Base-by-base conservation (phyloP, 1,140 invertebrate genomes). In the Macrostomum lignano region DNA sequence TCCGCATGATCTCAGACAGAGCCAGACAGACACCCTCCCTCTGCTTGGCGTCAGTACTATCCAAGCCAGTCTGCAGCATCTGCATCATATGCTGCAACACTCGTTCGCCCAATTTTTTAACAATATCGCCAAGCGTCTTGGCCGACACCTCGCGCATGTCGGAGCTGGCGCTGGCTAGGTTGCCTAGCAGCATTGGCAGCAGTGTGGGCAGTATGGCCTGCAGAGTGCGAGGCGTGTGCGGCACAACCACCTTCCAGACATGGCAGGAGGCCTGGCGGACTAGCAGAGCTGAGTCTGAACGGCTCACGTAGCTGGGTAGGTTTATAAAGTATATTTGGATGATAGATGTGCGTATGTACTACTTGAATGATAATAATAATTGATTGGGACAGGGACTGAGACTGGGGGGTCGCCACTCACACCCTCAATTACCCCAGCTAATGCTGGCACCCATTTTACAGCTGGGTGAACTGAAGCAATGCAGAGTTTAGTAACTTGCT, bases 21-120 rank as follows among this genome's bases (percentile, higher is more conserved):
- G 86, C 86, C 51, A 94, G 91, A 53, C 86, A 93, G 7, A 96
- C 88, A 44, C 86, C 88, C 58, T 94, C 79, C 19, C 86, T 63
- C 54, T 93, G 79, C 59, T 93, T 84, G 6, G 77, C 54, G 29
- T 74, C 67, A 29, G 79, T 71, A 1, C 79, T 88, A 43, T 82
- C 71, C 25, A 96, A 60, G 1, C 84, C 82, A 38, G 69, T 66
- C 56, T 96, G 82, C 25, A 98, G 58, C 47, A 96, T 91, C 0
- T 86, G 88, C 48, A 98, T 84, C 28, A 98, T 93, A 61, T 93
- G 84, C 0, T 82, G 84, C 36, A 96, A 48, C 7, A 98, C 81
- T 40, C 88, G 66, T 61, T 98, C 88, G 14, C 91, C 91, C 23
- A 98, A 59, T 65, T 98, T 98, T 30, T 79, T 63, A 1, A 98